These are phyloP conservation scores for Campoplex capitator DNA, from an alignment of 2,888 invertebrate species.

Conservation along the genomic window DNA sequence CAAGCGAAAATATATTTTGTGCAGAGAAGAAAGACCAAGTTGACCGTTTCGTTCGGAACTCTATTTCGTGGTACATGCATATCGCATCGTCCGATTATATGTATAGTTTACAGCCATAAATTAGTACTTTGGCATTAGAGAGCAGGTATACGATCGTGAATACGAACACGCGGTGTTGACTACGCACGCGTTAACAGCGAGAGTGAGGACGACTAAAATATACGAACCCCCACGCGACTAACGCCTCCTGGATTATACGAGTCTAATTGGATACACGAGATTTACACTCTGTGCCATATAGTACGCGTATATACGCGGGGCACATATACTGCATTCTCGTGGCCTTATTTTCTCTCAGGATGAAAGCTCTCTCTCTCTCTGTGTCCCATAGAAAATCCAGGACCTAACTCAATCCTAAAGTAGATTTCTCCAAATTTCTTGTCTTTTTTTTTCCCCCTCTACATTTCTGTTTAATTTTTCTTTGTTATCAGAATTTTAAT, in stretches of 20 bases:
- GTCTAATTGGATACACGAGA: slow-evolving; percentile 83
- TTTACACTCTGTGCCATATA: slow-evolving; percentile 68
- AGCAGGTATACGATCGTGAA: slow-evolving; percentile 71
- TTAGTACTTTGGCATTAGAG: slow-evolving; percentile 82
- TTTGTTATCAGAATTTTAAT: background rate
- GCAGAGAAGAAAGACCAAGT: background rate
- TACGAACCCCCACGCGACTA: slow-evolving; percentile 71
- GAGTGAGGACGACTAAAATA: slow-evolving; percentile 72
- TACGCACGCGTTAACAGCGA: slow-evolving; percentile 61
- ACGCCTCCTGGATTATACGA: slow-evolving; percentile 82
- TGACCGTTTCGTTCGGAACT: slow-evolving; percentile 62
- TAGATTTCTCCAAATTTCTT: background rate
- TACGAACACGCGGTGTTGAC: slow-evolving; percentile 70
- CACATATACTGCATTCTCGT: slow-evolving; percentile 33
- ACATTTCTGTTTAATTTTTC: background rate
- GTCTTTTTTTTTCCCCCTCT: too few species aligned
- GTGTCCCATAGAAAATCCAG: background rate
- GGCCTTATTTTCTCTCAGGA: slow-evolving; percentile 49
- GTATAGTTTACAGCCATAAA: slow-evolving; percentile 76
- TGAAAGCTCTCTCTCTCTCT: background rate
- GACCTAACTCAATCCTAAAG: slow-evolving; percentile 20
- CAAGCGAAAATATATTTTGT: background rate
- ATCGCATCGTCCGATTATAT: slow-evolving; percentile 14
- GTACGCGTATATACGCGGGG: background rate
- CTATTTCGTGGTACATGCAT: slow-evolving; percentile 75